These are phyloP conservation scores for Scleropages formosus DNA, from an alignment of 2,797 vertebrate genomes.

Conservation along the genomic window DNA sequence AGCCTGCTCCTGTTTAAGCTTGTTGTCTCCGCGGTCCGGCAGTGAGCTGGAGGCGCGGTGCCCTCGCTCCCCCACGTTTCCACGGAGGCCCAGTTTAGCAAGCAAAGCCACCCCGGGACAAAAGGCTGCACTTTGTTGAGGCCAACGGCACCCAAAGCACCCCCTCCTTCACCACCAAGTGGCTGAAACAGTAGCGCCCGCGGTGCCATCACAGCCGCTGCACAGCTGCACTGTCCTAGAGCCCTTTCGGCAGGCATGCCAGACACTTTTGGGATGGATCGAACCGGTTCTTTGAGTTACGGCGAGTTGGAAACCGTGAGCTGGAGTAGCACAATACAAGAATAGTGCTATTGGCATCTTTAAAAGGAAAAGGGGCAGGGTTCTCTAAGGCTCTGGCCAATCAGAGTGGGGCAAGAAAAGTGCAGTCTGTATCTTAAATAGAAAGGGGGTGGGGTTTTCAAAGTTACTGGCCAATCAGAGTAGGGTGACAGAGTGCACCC, in stretches of 20 bases:
- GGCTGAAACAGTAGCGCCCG: not conserved
- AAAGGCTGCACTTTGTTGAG: not conserved
- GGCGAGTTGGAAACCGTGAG: not conserved
- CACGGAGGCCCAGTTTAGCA: slow-evolving; percentile 8
- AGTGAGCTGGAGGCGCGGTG: not conserved
- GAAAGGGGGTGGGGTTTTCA: no score
- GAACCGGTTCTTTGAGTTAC: not conserved
- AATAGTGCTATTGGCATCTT: no score
- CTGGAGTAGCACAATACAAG: no score
- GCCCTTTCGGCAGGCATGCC: not conserved
- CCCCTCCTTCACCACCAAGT: not conserved
- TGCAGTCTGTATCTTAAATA: not conserved
- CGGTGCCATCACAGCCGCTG: not conserved
- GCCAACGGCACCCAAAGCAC: not conserved
- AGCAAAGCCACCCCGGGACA: not conserved
- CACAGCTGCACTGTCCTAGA: not conserved
- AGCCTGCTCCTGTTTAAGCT: not conserved
- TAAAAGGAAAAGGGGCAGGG: no score
- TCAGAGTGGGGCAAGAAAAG: no score
- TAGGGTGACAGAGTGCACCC: no score
- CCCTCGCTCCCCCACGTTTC: not conserved
- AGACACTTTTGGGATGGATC: not conserved
- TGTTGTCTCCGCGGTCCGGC: not conserved
- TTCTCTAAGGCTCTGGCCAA: no score
- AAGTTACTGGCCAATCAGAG: no score